A percentile compares a stretch with the other conserved stretches of the same genome.
Conservation (phyloP, 1,140 invertebrate genomes). For the Campodea augens region DNA sequence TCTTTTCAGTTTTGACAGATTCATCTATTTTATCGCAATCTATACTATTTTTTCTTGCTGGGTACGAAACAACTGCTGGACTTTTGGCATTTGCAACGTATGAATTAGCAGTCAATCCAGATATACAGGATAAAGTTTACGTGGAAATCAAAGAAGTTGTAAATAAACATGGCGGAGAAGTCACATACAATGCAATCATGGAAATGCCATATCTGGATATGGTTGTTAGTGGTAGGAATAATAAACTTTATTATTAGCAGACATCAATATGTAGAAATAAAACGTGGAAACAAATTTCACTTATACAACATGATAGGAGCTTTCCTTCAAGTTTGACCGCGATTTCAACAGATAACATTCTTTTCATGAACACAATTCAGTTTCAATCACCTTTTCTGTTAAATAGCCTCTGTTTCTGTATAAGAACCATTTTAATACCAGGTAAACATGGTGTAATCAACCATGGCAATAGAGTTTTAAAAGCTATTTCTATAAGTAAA, state of each 20-base stretch:
- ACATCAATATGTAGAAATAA: too few species aligned
- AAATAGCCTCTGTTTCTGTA: too few species aligned
- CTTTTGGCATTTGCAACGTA: constrained; percentile 20
- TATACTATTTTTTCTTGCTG: constrained; percentile 20
- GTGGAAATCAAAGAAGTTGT: constrained; percentile 8
- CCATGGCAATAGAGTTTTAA: too few species aligned
- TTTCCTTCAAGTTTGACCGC: too few species aligned
- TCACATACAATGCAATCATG: constrained; percentile 13
- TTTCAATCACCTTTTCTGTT: too few species aligned
- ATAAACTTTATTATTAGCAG: neutral
- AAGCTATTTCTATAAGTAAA: too few species aligned
- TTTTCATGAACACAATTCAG: too few species aligned
- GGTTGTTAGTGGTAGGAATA: constrained; percentile 19
- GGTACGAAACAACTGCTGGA: constrained; percentile 27
- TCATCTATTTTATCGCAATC: neutral
- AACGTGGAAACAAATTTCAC: too few species aligned
- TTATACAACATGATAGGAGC: too few species aligned
- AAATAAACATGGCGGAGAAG: constrained; percentile 7
- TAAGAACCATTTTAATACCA: too few species aligned
- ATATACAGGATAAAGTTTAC: constrained; percentile 16
- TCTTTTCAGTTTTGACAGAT: neutral
- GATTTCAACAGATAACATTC: too few species aligned
- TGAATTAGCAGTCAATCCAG: constrained; percentile 23
- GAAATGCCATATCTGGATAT: constrained; percentile 12
- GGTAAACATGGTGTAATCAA: too few species aligned